Evolutionary conservation across 30 jellyfish, hydroid and myxozoan genomes (phyloP).

Genomic region (Cassiopea andromeda): DNA sequence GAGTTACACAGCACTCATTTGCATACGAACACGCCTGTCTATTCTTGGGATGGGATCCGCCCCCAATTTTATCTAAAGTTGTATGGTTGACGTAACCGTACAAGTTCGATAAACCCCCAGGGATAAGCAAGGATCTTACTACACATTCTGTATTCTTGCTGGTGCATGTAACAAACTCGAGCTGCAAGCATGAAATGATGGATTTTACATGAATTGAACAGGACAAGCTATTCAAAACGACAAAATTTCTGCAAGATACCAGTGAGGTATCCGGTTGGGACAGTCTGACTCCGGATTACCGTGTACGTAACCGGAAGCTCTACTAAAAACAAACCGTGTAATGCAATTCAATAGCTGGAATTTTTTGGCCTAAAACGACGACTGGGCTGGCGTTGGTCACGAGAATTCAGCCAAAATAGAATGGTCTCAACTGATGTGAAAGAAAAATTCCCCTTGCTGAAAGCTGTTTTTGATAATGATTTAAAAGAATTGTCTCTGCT

Average conservation of each 20-base stretch:
- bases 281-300: conserved; percentile 1
- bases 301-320: conserved; percentile 2
- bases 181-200: too few species aligned
- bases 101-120: too few species aligned
- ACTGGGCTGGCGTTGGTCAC: not conserved
- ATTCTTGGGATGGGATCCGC: too few species aligned
- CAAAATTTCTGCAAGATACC: not conserved
- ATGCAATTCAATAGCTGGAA: conserved; percentile 6
- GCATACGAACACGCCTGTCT: too few species aligned
- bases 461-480: conserved; percentile 86
- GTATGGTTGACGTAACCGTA: too few species aligned
- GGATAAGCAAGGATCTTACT: too few species aligned
- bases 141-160: too few species aligned
- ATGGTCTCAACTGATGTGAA: conserved; percentile 61
- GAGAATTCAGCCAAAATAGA: not conserved
- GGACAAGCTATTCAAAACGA: not conserved
- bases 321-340: not conserved
- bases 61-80: too few species aligned
- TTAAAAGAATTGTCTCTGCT: conserved; percentile 39
- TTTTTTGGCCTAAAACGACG: not conserved
- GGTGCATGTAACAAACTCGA: too few species aligned
- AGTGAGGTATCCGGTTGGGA: not conserved
- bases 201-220: too few species aligned
- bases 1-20: too few species aligned
- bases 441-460: conserved; percentile 70